Evolutionary conservation across 2,797 vertebrate species (phyloP), one percentile per base, ranked within the genome.

Genomic region (Gallirallus australis): DNA sequence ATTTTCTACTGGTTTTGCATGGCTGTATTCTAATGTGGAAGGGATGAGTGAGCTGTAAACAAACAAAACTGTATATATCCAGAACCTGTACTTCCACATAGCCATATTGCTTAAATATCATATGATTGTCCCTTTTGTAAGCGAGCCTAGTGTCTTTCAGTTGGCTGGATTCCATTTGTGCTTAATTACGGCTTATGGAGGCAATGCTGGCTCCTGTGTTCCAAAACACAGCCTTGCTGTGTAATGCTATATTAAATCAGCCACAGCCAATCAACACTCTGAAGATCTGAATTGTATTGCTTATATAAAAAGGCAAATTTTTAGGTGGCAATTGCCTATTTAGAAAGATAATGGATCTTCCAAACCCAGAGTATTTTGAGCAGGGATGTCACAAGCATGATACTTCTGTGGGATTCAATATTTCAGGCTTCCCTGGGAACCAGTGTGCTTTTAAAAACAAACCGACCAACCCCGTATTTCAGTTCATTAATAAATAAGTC

Each of bases 21-120:
- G 93, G 65, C 89, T 95, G 42, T 76, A 70, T 86, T 70, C 85
- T 86, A 17, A 65, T 77, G 91, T 70, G 77, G 85, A 93, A 88
- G 72, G 85, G 79, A 45, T 94, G 89, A 90, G 50, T 42, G 88
- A 95, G 92, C 64, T 89, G 92, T 93, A 96, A 96, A 94, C 89
- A 88, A 95, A 91, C 79, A 87, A 68, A 89, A 76, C 79, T 91
- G 37, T 83, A 90, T 84, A 24, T 89, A 60, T 63, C 68, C 77
- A 92, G 89, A 91, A 92, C 84, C 89, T 88, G 89, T 90, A 40
- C 82, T 90, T 75, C 88, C 90, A 89, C 68, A 59, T 64, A 79
- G 80, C 72, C 78, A 60, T 66, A 18, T 54, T 92, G 76, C 92
- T 94, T 95, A 70, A 93, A 96, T 91, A 60, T 53, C 83, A 78